phyloP scores from a whole-genome alignment of 1,140 invertebrate genomes.

The Matsumurasca onukii region DNA sequence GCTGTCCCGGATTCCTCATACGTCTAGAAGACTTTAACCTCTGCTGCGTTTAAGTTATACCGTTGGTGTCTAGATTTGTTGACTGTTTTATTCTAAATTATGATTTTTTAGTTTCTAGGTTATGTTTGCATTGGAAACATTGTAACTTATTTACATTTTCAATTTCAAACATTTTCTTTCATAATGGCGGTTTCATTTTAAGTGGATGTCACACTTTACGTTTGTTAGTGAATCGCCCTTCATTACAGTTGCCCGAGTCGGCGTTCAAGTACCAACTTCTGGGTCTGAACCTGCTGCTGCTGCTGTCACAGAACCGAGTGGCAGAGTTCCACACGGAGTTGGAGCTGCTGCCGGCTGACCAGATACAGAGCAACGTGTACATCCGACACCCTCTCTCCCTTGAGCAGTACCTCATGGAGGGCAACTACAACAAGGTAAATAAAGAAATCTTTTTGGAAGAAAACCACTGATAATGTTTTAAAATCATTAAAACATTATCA shows the following conservation, averaged over 20 bases:
- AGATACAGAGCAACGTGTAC: constrained; percentile 91
- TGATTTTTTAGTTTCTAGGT: too few species aligned
- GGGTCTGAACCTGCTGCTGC: constrained; percentile 91
- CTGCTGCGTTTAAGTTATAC: too few species aligned
- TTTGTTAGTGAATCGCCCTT: not conserved
- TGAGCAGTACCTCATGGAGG: constrained; percentile 99
- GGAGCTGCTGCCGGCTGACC: constrained; percentile 90
- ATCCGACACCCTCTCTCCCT: constrained; percentile 93
- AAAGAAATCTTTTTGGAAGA: too few species aligned
- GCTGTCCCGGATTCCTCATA: too few species aligned
- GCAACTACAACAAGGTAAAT: constrained; percentile 96
- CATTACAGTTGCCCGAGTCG: constrained; percentile 81
- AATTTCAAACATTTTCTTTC: too few species aligned
- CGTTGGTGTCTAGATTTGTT: too few species aligned
- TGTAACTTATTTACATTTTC: too few species aligned
- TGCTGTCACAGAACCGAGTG: constrained; percentile 95
- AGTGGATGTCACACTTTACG: not conserved
- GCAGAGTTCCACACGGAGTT: constrained; percentile 99
- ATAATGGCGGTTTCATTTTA: not conserved
- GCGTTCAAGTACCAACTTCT: constrained; percentile 93
- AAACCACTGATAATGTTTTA: too few species aligned
- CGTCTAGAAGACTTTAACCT: too few species aligned
- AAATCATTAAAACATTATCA: too few species aligned
- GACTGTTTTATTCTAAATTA: too few species aligned
- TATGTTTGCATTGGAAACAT: too few species aligned